Evolutionary conservation across 2,797 vertebrate species (phyloP).

Genomic region (Dendrocincla fuliginosa): DNA sequence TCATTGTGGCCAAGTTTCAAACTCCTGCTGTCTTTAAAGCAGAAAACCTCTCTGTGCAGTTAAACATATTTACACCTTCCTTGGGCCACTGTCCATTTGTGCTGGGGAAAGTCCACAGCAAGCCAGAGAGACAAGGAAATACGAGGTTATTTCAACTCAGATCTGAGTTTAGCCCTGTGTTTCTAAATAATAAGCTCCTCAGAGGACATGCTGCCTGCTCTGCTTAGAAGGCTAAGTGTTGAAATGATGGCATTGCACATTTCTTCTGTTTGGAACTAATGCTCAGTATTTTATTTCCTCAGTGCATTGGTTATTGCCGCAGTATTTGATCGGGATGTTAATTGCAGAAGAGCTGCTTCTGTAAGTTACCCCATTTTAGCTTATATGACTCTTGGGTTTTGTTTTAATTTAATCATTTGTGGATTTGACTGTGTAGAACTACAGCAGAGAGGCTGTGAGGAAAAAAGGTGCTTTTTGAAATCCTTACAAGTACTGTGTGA

Average conservation of each 20-base stretch:
- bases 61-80: not conserved
- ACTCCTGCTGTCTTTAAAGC: not conserved
- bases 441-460: not conserved
- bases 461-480: not conserved
- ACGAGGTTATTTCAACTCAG: not conserved
- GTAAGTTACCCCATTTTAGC: conserved; percentile 77
- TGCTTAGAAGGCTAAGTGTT: not conserved
- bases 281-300: not conserved
- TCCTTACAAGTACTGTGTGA: not conserved
- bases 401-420: not conserved
- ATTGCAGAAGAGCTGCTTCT: conserved; percentile 93
- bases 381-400: not conserved
- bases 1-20: not conserved
- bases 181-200: not conserved
- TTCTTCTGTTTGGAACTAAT: not conserved
- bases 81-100: not conserved
- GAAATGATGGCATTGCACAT: not conserved
- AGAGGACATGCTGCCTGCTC: not conserved
- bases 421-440: not conserved
- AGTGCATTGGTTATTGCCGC: conserved; percentile 89
- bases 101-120: not conserved
- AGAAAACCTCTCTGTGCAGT: not conserved
- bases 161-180: not conserved
- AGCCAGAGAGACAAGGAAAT: not conserved
- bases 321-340: conserved; percentile 91